Base-by-base conservation (phyloP, 1,140 invertebrate species). In the Bilobella aurantiaca region DNA sequence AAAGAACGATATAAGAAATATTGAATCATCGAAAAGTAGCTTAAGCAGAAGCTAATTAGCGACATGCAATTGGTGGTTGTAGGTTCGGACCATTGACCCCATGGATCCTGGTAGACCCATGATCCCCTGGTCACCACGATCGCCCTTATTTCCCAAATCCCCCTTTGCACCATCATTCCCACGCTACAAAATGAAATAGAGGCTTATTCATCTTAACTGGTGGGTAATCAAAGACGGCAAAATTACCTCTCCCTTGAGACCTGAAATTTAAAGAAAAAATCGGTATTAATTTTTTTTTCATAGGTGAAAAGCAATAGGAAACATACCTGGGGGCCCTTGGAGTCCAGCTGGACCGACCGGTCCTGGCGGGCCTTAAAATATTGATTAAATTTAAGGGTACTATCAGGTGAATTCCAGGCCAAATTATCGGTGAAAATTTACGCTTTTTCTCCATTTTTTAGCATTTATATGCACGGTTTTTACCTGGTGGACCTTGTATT, bases 81-180 rank as follows among this genome's bases (percentile, higher is more conserved):
- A 3, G 28, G 23, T 47, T 49, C 37, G 56, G 30, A 69, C 67
- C 63, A 62, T 62, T 37, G 58, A 42, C 28, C 67, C 90, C 72
- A 79, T 82, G 79, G 91, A 90, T 67, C 90, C 90, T 73, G 93
- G 93, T 76, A 96, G 81, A 76, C 93, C 93, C 90, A 96, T 95
- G 58, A 91, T 91, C 73, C 93, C 93, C 58, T 88, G 85, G 79
- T 93, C 90, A 62, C 93, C 93, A 79, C 89, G 92, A 58, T 53
- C 49, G 25, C 49, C 49, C 23, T 53, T 53, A 5, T 14, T 12
- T 23, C 49, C 49, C 5, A 23, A 3, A 18, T 53, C 49, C 3
- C 49, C 49, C 23, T 53, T 53, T 53, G 49, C 49, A 53, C 49
- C 49, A 53, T 53, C 49, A 53, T 53, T 12, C 14, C 49, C 49